phyloP scores from a whole-genome alignment of 2,888 invertebrate species.

The Drosophila anomalata region DNA sequence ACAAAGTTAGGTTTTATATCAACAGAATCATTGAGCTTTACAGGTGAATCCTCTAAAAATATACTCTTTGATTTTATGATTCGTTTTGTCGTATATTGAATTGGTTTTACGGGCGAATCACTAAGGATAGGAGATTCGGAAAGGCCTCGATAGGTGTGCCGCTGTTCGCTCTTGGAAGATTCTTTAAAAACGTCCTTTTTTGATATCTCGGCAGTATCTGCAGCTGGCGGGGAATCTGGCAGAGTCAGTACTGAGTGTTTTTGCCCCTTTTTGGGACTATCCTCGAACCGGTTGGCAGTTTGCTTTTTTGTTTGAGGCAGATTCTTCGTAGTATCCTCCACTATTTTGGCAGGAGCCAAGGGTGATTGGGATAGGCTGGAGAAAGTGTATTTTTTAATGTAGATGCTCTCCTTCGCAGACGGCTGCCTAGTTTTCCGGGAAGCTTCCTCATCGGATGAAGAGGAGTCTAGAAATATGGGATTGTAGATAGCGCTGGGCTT shows the following conservation, averaged over 20 bases:
- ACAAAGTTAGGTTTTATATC: background rate
- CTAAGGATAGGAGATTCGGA: background rate
- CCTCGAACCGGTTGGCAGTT: background rate
- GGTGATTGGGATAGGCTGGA: constrained; percentile 74
- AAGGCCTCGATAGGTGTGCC: background rate
- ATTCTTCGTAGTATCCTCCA: constrained; percentile 8
- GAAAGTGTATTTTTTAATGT: constrained; percentile 68
- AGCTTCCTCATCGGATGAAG: constrained; percentile 74
- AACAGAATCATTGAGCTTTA: background rate
- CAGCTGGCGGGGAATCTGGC: background rate
- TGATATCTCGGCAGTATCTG: background rate
- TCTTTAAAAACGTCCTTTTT: background rate
- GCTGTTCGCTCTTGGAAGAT: background rate
- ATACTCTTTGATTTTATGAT: background rate
- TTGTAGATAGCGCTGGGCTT: constrained; percentile 60
- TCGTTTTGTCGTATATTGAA: background rate
- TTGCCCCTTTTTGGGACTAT: background rate
- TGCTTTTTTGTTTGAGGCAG: background rate
- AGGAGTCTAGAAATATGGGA: constrained; percentile 80
- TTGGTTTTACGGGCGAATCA: background rate
- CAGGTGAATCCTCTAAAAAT: background rate
- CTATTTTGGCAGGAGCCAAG: constrained; percentile 47
- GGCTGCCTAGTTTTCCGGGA: constrained; percentile 14
- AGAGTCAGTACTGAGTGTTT: background rate
- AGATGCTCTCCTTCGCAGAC: constrained; percentile 20